A percentile compares a stretch with the other conserved stretches of the same genome.
phyloP scores from a whole-genome alignment of 1,140 invertebrate species.

The Drosophila sp. region DNA sequence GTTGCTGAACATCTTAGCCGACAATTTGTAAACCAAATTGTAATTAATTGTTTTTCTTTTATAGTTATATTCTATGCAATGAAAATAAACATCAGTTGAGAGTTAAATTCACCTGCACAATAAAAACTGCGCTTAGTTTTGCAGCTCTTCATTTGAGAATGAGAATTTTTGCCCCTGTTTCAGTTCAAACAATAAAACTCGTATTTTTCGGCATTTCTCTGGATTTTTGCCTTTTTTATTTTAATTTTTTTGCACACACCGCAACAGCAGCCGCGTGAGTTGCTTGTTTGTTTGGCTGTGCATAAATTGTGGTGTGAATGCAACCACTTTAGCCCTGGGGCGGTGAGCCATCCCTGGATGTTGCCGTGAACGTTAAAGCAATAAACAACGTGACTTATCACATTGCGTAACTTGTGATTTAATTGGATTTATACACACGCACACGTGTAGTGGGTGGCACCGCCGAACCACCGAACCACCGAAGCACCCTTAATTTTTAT shows the following conservation, averaged over 20 bases:
- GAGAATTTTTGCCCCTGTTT: neutral
- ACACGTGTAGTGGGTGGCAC: slow-evolving; percentile 29
- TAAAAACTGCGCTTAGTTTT: slow-evolving; percentile 64
- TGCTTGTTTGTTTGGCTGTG: slow-evolving; percentile 70
- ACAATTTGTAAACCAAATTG: too few relatives aligned
- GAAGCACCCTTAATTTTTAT: slow-evolving; percentile 73
- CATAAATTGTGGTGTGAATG: slow-evolving; percentile 72
- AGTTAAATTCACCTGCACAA: neutral
- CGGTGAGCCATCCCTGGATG: neutral
- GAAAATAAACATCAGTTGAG: too few relatives aligned
- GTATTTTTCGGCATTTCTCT: neutral
- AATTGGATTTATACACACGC: slow-evolving; percentile 79
- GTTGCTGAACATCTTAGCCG: too few relatives aligned
- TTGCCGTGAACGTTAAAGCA: slow-evolving; percentile 60
- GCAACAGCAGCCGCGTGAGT: slow-evolving; percentile 58
- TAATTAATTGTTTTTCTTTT: too few relatives aligned
- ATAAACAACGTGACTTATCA: slow-evolving; percentile 83
- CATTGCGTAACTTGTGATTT: slow-evolving; percentile 82
- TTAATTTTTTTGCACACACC: slow-evolving; percentile 50
- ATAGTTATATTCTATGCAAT: too few relatives aligned
- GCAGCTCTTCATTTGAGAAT: slow-evolving; percentile 36
- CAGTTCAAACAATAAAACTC: neutral
- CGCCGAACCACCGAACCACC: slow-evolving; percentile 1
- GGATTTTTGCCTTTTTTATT: slow-evolving; percentile 9
- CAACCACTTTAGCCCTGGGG: slow-evolving; percentile 14